phyloP scores from a whole-genome alignment of 2,797 vertebrate genomes.

The Cyprinodon diabolis region DNA sequence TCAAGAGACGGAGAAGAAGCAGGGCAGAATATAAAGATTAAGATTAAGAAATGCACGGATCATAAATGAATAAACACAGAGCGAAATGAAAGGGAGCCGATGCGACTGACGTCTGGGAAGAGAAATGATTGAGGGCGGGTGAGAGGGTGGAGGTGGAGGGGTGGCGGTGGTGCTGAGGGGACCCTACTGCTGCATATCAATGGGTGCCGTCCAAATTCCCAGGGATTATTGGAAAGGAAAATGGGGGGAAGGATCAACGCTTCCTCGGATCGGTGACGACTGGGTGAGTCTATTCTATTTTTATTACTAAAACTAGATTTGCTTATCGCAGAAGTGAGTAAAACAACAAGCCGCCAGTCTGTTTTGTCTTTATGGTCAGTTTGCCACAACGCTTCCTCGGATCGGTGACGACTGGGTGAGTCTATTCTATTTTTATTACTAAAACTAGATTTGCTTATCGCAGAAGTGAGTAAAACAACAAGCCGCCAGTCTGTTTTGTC shows the following conservation, averaged over 20 bases:
- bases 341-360: constrained; percentile 45
- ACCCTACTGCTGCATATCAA: constrained; percentile 73
- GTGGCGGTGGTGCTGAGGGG: constrained; percentile 27
- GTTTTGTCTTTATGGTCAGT: constrained; percentile 50
- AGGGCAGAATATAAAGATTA: constrained; percentile 75
- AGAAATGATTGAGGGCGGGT: constrained; percentile 46
- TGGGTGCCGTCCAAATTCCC: constrained; percentile 74
- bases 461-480: constrained; percentile 51
- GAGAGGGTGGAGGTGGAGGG: constrained; percentile 13
- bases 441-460: constrained; percentile 40
- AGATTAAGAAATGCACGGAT: constrained; percentile 66
- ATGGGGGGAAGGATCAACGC: constrained; percentile 58
- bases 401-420: constrained; percentile 78
- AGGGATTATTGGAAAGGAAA: constrained; percentile 76
- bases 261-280: constrained; percentile 70
- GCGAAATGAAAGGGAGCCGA: constrained; percentile 58
- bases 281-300: constrained; percentile 76
- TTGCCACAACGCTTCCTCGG: constrained; percentile 70
- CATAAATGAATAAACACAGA: constrained; percentile 55
- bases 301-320: constrained; percentile 43
- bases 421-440: constrained; percentile 60
- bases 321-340: constrained; percentile 53
- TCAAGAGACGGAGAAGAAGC: constrained; percentile 73
- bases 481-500: constrained; percentile 47
- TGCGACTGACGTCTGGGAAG: constrained; percentile 66